These are phyloP conservation scores for Cygnus olor DNA, from an alignment of 2,797 vertebrate genomes.

Conservation along the genomic window DNA sequence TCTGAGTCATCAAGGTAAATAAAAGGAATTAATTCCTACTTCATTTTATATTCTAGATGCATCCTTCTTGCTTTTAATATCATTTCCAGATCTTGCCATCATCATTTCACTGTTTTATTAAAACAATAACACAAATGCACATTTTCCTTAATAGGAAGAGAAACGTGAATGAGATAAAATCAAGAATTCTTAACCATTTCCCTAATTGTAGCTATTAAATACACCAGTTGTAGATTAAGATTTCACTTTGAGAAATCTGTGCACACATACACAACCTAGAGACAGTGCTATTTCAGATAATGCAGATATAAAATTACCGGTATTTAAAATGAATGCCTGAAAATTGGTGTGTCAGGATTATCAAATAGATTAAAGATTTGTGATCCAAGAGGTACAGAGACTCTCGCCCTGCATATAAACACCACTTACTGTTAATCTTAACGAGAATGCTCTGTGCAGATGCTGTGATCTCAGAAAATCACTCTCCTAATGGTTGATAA, in stretches of 20 bases:
- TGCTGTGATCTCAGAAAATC: not conserved
- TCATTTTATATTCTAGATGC: not conserved
- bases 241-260: not conserved
- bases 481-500: not conserved
- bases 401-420: not conserved
- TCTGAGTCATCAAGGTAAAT: not conserved
- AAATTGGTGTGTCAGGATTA: not conserved
- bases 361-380: not conserved
- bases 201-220: conserved; percentile 13
- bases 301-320: not conserved
- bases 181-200: conserved; percentile 17
- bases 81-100: not conserved
- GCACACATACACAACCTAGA: not conserved
- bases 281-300: not conserved
- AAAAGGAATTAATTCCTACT: not conserved
- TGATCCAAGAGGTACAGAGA: not conserved
- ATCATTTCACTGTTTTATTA: not conserved
- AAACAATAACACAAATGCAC: not conserved
- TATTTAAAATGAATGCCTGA: not conserved
- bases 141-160: conserved; percentile 1
- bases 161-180: conserved; percentile 7
- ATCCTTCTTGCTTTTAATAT: not conserved
- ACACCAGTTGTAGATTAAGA: conserved; percentile 11
- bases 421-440: not conserved
- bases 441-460: not conserved